phyloP scores from a whole-genome alignment of 2,113 vertebrate species.

The Melospiza melodia region DNA sequence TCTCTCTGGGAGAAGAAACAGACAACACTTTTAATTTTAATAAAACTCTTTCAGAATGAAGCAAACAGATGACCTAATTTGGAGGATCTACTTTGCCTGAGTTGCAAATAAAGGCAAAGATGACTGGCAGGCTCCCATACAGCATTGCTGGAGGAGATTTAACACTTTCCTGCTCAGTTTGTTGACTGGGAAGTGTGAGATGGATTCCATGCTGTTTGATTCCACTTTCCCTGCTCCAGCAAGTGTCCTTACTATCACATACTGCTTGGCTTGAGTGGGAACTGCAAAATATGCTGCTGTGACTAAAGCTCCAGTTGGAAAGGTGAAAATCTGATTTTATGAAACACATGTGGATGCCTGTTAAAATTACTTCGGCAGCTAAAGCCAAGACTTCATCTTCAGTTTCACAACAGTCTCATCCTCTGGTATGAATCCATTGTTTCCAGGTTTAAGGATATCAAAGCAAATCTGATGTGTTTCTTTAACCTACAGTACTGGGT shows the following conservation, averaged over 20 bases:
- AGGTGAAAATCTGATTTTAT: slow-evolving; percentile 19
- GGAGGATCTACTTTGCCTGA: not conserved
- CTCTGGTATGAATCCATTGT: not conserved
- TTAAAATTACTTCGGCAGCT: not conserved
- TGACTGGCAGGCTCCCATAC: not conserved
- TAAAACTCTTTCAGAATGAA: slow-evolving; percentile 38
- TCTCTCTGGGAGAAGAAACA: slow-evolving; percentile 33
- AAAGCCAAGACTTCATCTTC: not conserved
- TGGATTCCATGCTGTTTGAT: not conserved
- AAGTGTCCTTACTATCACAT: not conserved
- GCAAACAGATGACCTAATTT: slow-evolving; percentile 22
- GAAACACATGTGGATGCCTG: not conserved
- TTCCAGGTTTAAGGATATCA: not conserved
- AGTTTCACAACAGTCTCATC: not conserved
- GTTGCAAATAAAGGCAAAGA: slow-evolving; percentile 7
- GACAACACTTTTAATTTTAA: slow-evolving; percentile 28
- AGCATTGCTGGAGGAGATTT: not conserved
- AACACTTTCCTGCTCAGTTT: slow-evolving; percentile 21
- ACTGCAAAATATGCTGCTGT: not conserved
- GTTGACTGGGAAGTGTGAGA: not conserved
- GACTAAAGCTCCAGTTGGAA: not conserved
- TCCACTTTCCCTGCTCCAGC: not conserved
- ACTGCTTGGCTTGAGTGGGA: not conserved
- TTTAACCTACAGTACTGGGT: not conserved
- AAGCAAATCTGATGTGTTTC: not conserved